Conservation (phyloP, 2,888 invertebrate genomes). For the Cristatella mucedo region DNA sequence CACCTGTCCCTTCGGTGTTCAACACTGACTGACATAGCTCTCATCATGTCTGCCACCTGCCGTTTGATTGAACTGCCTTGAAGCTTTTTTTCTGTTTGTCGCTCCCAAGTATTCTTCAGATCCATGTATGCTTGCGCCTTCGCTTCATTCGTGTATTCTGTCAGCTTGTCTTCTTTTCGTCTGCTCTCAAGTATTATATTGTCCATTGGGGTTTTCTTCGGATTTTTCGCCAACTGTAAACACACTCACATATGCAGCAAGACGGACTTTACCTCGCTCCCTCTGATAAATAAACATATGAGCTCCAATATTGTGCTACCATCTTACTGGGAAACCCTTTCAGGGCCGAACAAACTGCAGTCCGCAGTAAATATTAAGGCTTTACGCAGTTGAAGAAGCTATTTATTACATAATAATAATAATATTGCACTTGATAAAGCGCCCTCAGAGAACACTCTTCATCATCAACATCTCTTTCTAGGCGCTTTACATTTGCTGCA, state of each 20-base stretch:
- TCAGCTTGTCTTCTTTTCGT: slow-evolving; percentile 23
- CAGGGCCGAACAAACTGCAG: background rate
- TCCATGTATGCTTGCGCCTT: slow-evolving; percentile 25
- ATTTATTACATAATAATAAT: background rate
- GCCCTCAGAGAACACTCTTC: no score
- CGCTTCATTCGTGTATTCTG: slow-evolving; percentile 20
- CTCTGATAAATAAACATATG: no score
- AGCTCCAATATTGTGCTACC: background rate
- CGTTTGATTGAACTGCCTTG: slow-evolving; percentile 16
- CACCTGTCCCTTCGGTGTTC: slow-evolving; percentile 33
- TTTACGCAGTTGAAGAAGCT: background rate
- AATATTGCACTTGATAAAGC: background rate
- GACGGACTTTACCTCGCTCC: no score
- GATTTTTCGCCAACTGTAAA: slow-evolving; percentile 25
- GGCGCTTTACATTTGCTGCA: no score
- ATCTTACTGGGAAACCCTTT: slow-evolving; percentile 3
- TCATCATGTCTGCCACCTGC: slow-evolving; percentile 21
- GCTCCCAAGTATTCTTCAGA: slow-evolving; percentile 33
- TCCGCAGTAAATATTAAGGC: background rate
- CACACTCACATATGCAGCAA: no score
- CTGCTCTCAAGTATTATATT: slow-evolving; percentile 27
- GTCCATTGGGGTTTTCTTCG: slow-evolving; percentile 27
- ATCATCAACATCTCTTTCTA: no score
- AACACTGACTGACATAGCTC: slow-evolving; percentile 23
- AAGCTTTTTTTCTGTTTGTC: slow-evolving; percentile 17